Evolutionary conservation across 1,140 invertebrate species (phyloP).

Genomic region (Anadara kagoshimensis): DNA sequence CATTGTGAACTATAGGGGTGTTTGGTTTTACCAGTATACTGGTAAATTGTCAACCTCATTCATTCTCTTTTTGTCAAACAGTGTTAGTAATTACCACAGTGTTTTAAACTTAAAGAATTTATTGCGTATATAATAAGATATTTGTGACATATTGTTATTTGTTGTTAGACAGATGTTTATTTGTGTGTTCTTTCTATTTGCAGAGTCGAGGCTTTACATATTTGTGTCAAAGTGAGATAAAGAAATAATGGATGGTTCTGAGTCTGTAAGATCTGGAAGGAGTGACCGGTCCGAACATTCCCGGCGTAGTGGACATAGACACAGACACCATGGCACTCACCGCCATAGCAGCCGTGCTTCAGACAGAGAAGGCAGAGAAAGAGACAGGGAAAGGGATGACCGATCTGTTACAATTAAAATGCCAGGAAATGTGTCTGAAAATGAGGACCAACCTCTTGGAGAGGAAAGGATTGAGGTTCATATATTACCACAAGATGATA

Average conservation of each 20-base stretch:
- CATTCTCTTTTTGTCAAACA: no score
- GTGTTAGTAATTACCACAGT: no score
- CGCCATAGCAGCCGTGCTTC: constrained; percentile 41
- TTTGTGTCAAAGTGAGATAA: no score
- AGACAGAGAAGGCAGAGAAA: constrained; percentile 51
- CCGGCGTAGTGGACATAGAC: constrained; percentile 63
- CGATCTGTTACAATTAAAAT: constrained; percentile 68
- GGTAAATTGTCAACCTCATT: no score
- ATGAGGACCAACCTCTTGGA: constrained; percentile 53
- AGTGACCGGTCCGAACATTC: constrained; percentile 72
- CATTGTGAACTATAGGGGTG: no score
- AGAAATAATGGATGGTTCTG: constrained; percentile 64
- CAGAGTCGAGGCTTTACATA: no score
- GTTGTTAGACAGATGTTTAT: no score
- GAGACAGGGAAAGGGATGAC: constrained; percentile 57
- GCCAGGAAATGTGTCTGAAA: constrained; percentile 63
- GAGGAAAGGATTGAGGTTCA: constrained; percentile 88
- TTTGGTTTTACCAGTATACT: no score
- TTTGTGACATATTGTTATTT: no score
- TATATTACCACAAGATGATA: constrained; percentile 94
- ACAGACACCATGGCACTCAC: constrained; percentile 57
- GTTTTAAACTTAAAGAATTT: no score
- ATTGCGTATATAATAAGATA: no score
- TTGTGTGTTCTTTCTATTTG: no score
- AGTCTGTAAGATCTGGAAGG: constrained; percentile 70